Evolutionary conservation across 2,888 invertebrate species (phyloP).

Genomic region (Xestia sexstrigata): DNA sequence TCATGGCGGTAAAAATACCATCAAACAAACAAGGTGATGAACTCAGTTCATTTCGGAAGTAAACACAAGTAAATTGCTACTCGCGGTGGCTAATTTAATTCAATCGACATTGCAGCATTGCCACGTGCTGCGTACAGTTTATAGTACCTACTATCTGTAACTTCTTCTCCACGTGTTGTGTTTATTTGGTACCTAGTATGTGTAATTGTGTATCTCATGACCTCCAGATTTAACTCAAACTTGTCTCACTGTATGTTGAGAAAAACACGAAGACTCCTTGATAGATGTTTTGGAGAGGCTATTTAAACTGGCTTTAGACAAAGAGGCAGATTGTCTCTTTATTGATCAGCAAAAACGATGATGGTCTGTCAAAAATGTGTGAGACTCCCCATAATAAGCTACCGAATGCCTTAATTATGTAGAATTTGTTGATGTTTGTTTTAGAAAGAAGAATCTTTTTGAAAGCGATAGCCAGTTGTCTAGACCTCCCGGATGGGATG

Average conservation of each 20-base stretch:
- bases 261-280: neutral
- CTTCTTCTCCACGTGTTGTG: neutral
- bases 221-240: neutral
- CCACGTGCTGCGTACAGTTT: neutral
- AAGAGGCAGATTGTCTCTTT: too few relatives aligned
- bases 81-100: neutral
- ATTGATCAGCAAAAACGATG: neutral
- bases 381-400: neutral
- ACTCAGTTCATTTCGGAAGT: neutral
- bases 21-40: too few relatives aligned
- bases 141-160: neutral
- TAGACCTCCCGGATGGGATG: neutral
- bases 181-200: neutral
- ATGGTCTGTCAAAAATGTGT: neutral
- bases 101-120: too few relatives aligned
- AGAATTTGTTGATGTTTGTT: neutral
- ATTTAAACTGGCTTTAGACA: too few relatives aligned
- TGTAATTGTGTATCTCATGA: neutral
- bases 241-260: neutral
- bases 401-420: neutral
- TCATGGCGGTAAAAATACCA: neutral
- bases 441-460: neutral
- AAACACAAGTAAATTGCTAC: neutral
- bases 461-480: neutral
- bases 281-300: too few relatives aligned